A percentile compares a stretch with the other conserved stretches of the same genome.
Conservation (phyloP, 2,797 vertebrate genomes). For the Notolepis coatsorum region DNA sequence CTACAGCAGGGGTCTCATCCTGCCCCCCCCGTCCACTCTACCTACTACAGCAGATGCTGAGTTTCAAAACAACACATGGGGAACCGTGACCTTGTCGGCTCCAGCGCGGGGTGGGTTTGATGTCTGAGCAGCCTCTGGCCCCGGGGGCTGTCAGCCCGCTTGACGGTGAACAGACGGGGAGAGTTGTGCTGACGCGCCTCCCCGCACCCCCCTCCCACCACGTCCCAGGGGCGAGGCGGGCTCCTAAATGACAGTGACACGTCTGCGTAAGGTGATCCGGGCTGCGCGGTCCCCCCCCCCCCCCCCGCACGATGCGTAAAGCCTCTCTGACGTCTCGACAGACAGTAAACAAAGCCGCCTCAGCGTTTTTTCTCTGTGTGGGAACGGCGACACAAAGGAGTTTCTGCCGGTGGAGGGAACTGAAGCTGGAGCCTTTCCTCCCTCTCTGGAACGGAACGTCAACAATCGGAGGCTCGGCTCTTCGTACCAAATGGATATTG, state of each 20-base stretch:
- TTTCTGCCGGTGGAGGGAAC: constrained; percentile 38
- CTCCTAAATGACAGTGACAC: constrained; percentile 40
- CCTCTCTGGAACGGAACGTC: constrained; percentile 23
- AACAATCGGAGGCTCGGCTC: background rate
- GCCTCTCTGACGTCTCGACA: constrained; percentile 46
- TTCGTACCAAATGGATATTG: constrained; percentile 29
- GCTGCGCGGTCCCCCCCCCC: constrained; percentile 37
- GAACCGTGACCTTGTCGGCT: too few species aligned
- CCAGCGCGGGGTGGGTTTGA: too few species aligned
- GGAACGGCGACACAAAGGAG: constrained; percentile 35
- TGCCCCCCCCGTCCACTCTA: too few species aligned
- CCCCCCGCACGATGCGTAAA: constrained; percentile 33
- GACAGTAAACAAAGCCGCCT: constrained; percentile 62
- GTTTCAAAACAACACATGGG: too few species aligned
- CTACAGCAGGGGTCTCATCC: too few species aligned
- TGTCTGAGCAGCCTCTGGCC: constrained; percentile 17
- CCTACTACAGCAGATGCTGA: too few species aligned
- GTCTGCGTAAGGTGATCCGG: constrained; percentile 34
- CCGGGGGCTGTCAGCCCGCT: constrained; percentile 37
- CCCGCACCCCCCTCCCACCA: constrained; percentile 4
- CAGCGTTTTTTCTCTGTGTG: constrained; percentile 48
- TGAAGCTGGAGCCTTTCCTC: constrained; percentile 22
- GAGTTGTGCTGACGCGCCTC: constrained; percentile 12
- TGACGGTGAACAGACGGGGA: constrained; percentile 56
- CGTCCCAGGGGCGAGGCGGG: constrained; percentile 19